Base-by-base conservation (phyloP, 2,888 invertebrate species). In the Athalia rosae region DNA sequence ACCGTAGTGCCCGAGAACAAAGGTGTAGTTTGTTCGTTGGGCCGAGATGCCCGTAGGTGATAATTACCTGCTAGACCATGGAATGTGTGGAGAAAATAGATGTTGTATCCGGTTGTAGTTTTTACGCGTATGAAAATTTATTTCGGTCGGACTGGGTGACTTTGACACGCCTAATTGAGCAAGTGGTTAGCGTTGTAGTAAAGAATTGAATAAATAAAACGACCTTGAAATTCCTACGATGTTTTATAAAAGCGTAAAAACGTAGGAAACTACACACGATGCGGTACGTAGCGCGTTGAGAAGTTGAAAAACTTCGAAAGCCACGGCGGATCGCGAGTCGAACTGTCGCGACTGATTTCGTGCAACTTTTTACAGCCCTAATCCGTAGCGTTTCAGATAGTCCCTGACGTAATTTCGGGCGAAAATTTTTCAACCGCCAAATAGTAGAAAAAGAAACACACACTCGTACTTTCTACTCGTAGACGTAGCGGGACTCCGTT, bases 161-260 rank as follows among this genome's bases (percentile, higher is more conserved):
- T 45, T 47, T 47, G 45, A 64, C 45, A 45, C 64, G 47, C 3
- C 8, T 64, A 64, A 64, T 64, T 47, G 64, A 47, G 13, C 47
- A 43, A 47, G 64, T 4, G 64, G 8, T 45, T n/a, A 47, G 28
- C 28, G 28, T 28, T 28, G 28, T 47, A 64, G 45, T 47, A 47
- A 64, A 64, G 45, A 64, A 47, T 64, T 53, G 67, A 53, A 67
- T 67, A 67, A 53, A 50, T 28, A 67, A 53, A 50, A 53, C 53
- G 67, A 53, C 67, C 67, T 67, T 67, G 67, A 53, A 53, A 67
- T 67, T 67, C 28, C 67, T 67, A n/a, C 48, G 67, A 28, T 67
- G 53, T 67, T 28, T 67, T n/a, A 28, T 28, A 28, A 28, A 28
- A 28, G 1, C 28, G 28, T 28, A 28, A 28, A 28, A 28, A 28